Evolutionary conservation across 2,888 invertebrate species (phyloP).

Genomic region (Catocala fraxini): DNA sequence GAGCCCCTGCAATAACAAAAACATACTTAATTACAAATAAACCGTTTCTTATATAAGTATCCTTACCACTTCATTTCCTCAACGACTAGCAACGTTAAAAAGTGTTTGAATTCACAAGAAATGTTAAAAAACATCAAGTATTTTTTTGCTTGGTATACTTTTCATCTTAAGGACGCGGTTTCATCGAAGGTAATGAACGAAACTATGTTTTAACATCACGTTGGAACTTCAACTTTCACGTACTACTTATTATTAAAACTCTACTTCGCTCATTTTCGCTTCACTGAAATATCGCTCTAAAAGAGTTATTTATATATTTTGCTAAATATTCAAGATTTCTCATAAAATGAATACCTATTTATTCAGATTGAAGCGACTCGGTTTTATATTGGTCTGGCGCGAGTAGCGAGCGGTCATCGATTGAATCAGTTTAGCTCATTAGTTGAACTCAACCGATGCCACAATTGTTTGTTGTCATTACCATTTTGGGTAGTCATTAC

Average conservation of each 20-base stretch:
- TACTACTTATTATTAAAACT: too few relatives aligned
- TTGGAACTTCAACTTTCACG: too few relatives aligned
- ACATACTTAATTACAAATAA: neutral
- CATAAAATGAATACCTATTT: constrained; percentile 5
- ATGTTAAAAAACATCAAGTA: constrained; percentile 1
- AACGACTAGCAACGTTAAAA: neutral
- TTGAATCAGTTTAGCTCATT: constrained; percentile 2
- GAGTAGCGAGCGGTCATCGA: neutral
- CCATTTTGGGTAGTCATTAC: neutral
- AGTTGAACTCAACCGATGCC: neutral
- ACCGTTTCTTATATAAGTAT: too few relatives aligned
- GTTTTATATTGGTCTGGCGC: neutral
- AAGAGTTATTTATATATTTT: constrained; percentile 1
- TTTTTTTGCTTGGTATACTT: neutral
- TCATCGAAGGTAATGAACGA: neutral
- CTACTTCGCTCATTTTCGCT: too few relatives aligned
- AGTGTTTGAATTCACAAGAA: neutral
- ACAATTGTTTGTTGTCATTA: too few relatives aligned
- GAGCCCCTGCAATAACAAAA: neutral
- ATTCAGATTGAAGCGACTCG: neutral
- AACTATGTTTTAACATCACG: neutral
- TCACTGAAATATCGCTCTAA: neutral
- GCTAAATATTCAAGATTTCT: neutral
- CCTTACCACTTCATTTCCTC: neutral
- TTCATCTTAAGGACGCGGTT: neutral